phyloP scores from a whole-genome alignment of 2,797 vertebrate genomes.

The Notoglanidium macrostoma region DNA sequence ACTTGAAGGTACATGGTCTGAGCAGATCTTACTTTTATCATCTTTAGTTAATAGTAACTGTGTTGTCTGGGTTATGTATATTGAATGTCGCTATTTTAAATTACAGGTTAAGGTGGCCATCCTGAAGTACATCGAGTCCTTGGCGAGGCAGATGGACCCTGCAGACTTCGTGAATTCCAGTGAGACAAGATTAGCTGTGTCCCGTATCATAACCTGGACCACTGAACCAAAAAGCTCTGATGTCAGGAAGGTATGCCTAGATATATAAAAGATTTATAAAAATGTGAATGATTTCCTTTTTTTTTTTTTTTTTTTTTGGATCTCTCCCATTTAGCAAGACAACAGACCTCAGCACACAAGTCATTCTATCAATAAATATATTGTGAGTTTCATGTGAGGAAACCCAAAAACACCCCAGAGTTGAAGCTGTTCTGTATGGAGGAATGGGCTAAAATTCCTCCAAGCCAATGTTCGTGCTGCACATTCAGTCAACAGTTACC shows the following conservation, averaged over 20 bases:
- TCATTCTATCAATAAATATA: too few species aligned
- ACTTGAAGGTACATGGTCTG: conserved; percentile 77
- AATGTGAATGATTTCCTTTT: not conserved
- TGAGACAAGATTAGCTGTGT: conserved; percentile 88
- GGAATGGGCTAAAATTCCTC: too few species aligned
- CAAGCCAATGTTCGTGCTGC: too few species aligned
- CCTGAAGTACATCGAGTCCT: conserved; percentile 87
- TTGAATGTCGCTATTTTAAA: not conserved
- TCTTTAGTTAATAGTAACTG: not conserved
- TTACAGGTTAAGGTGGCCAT: conserved; percentile 89
- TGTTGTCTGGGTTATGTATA: not conserved
- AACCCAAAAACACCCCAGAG: too few species aligned
- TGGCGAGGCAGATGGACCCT: conserved; percentile 89
- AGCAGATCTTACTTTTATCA: not conserved
- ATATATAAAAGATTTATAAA: not conserved
- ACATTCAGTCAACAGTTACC: too few species aligned
- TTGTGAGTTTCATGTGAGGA: too few species aligned
- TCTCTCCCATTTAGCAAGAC: too few species aligned
- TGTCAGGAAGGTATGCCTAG: conserved; percentile 82
- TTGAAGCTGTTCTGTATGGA: too few species aligned
- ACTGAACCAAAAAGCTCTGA: conserved; percentile 93
- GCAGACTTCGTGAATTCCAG: conserved; percentile 89
- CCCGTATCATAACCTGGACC: conserved; percentile 91
- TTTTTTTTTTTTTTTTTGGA: not conserved
- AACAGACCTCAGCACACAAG: too few species aligned